Evolutionary conservation across 2,113 vertebrate genomes (phyloP).

Genomic region (Amphilophus citrinellus): DNA sequence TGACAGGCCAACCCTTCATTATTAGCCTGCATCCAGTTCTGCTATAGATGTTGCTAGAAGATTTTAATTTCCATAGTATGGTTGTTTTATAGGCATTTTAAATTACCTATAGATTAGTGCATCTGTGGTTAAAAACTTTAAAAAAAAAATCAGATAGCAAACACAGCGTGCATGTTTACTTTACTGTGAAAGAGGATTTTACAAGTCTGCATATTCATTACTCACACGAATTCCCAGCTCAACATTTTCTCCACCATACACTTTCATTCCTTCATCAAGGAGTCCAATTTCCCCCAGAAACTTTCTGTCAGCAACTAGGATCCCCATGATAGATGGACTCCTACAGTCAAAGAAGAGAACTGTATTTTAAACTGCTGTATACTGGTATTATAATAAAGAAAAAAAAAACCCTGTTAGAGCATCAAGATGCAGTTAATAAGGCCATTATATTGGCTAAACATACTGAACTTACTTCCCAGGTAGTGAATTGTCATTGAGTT

Average conservation of each 20-base stretch:
- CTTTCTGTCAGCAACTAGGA: slow-evolving; percentile 89
- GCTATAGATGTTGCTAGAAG: background rate
- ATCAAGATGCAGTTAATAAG: background rate
- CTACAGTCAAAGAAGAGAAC: slow-evolving; percentile 65
- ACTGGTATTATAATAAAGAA: background rate
- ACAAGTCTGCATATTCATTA: background rate
- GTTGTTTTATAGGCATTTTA: too few relatives aligned
- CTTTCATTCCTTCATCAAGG: slow-evolving; percentile 92
- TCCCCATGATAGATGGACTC: slow-evolving; percentile 94
- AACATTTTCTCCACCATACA: slow-evolving; percentile 95
- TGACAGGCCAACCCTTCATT: background rate
- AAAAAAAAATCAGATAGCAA: too few relatives aligned
- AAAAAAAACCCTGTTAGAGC: background rate
- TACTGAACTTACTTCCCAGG: slow-evolving; percentile 77
- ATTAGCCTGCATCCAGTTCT: background rate
- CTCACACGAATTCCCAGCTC: slow-evolving; percentile 94
- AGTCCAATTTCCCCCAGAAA: slow-evolving; percentile 93
- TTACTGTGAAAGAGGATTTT: background rate
- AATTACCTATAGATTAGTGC: too few relatives aligned
- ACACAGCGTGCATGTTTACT: background rate
- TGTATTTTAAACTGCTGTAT: background rate
- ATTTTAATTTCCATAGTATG: background rate
- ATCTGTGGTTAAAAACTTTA: too few relatives aligned
- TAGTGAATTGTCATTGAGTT: slow-evolving; percentile 59
- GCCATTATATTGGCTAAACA: background rate